Percentiles rank a stretch among this genome's conserved stretches.
These are phyloP conservation scores for Drosophila persimilis DNA, from an alignment of 1,140 invertebrate genomes.

Conservation along the genomic window DNA sequence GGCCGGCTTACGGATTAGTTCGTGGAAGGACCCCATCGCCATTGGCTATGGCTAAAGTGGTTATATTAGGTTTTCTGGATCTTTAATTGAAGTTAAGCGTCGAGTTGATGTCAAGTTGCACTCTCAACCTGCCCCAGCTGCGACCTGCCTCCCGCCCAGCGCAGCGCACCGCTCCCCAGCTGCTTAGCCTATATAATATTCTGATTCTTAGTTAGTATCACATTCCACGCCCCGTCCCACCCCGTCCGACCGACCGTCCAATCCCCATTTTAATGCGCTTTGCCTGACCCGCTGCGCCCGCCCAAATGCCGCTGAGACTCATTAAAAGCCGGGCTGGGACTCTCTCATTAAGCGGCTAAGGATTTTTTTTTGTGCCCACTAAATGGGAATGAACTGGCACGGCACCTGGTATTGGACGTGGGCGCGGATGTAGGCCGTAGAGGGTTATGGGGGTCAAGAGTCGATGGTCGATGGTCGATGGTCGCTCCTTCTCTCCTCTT, in stretches of 20 bases:
- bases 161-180: too few relatives aligned
- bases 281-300: neutral
- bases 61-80: slow-evolving; percentile 71
- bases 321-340: slow-evolving; percentile 5
- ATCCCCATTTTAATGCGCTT: slow-evolving; percentile 13
- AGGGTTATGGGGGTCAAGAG: too few relatives aligned
- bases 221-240: neutral
- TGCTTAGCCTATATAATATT: slow-evolving; percentile 6
- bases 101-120: slow-evolving; percentile 55
- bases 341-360: slow-evolving; percentile 10
- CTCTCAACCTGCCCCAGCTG: slow-evolving; percentile 5
- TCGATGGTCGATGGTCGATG: too few relatives aligned
- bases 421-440: too few relatives aligned
- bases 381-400: neutral
- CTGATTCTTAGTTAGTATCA: slow-evolving; percentile 1
- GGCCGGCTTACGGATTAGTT: slow-evolving; percentile 9
- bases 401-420: neutral
- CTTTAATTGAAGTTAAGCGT: slow-evolving; percentile 77
- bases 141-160: too few relatives aligned
- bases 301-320: slow-evolving; percentile 18
- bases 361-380: neutral
- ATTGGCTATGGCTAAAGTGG: slow-evolving; percentile 64
- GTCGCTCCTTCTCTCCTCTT: too few relatives aligned
- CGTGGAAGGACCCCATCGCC: slow-evolving; percentile 6
- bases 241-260: neutral